These are phyloP conservation scores for Antheraea assamensis DNA, from an alignment of 2,888 invertebrate genomes.

Conservation along the genomic window DNA sequence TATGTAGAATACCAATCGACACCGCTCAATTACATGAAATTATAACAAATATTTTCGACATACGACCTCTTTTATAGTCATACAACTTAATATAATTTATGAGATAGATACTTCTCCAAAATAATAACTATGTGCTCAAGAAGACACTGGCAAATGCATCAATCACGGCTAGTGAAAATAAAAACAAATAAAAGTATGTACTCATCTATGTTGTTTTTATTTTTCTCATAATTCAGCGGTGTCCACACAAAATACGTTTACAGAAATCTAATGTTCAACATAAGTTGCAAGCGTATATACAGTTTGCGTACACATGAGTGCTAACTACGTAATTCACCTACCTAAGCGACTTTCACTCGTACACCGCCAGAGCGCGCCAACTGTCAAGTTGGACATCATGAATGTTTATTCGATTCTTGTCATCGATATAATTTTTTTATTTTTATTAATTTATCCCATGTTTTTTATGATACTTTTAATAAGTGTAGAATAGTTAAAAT, in stretches of 20 bases:
- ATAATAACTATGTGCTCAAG: too few species aligned
- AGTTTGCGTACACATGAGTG: background rate
- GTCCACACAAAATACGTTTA: background rate
- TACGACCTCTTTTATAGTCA: too few species aligned
- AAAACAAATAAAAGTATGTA: too few species aligned
- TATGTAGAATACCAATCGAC: too few species aligned
- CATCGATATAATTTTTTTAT: background rate
- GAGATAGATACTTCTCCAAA: too few species aligned
- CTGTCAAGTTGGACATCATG: background rate
- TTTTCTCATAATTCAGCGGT: background rate
- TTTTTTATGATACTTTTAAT: background rate
- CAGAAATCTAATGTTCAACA: background rate
- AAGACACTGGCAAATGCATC: too few species aligned
- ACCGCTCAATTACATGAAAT: too few species aligned
- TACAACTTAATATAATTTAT: too few species aligned
- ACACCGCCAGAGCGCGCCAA: background rate
- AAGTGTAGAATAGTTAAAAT: too few species aligned
- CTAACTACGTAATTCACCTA: background rate
- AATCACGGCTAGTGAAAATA: too few species aligned
- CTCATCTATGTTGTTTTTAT: background rate
- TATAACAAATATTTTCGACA: too few species aligned
- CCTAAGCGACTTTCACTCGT: slow-evolving; percentile 7
- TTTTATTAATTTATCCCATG: background rate
- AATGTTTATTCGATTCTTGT: background rate
- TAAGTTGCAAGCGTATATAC: background rate